Conservation (phyloP, 1,140 invertebrate genomes). For the Diuraphis noxia region DNA sequence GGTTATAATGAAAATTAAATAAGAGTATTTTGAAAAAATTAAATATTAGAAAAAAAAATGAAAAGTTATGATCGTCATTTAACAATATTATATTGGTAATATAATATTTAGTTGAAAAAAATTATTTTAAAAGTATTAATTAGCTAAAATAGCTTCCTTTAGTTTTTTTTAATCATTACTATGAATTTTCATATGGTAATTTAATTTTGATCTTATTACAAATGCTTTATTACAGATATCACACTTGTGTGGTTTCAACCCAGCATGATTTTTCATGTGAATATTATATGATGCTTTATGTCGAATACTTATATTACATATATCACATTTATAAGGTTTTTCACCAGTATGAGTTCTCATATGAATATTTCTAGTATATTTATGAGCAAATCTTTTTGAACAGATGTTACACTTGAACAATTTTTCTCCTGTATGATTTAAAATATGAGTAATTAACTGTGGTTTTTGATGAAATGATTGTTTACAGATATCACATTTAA, state of each 20-base stretch:
- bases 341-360: slow-evolving; percentile 18
- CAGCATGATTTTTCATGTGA: slow-evolving; percentile 31
- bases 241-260: slow-evolving; percentile 25
- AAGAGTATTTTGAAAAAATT: too few relatives aligned
- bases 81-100: too few relatives aligned
- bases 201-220: neutral
- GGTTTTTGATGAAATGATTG: neutral
- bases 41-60: too few relatives aligned
- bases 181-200: too few relatives aligned
- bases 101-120: too few relatives aligned
- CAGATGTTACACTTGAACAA: slow-evolving; percentile 68
- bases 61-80: too few relatives aligned
- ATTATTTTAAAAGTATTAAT: too few relatives aligned
- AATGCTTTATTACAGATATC: slow-evolving; percentile 31
- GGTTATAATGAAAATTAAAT: too few relatives aligned
- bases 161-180: too few relatives aligned
- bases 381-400: slow-evolving; percentile 67
- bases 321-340: slow-evolving; percentile 9
- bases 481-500: neutral
- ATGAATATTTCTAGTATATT: slow-evolving; percentile 61
- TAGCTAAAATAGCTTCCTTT: too few relatives aligned
- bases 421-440: slow-evolving; percentile 72
- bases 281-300: neutral
- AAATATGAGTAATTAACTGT: slow-evolving; percentile 61
- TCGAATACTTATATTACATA: neutral